A percentile compares a stretch with the other conserved stretches of the same genome.
Conservation (phyloP, 2,888 invertebrate species). For the Argyra leucocephala region DNA sequence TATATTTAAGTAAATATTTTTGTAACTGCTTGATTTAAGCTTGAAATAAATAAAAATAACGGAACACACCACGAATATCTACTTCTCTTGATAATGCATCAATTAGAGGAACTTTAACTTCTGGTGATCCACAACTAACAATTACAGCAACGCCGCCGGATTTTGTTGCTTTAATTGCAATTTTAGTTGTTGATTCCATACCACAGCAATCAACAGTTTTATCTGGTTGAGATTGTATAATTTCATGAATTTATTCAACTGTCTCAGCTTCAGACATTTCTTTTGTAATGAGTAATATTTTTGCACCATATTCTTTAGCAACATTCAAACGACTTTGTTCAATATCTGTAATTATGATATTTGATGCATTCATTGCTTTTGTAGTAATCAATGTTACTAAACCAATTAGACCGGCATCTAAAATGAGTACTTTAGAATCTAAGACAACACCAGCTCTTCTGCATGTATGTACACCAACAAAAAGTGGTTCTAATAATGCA, state of each 20-base stretch:
- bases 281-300: slow-evolving; percentile 51
- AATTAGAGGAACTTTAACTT: slow-evolving; percentile 71
- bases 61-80: slow-evolving; percentile 85
- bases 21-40: no score
- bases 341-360: slow-evolving; percentile 61
- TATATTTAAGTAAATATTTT: no score
- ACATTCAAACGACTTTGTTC: slow-evolving; percentile 54
- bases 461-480: slow-evolving; percentile 91
- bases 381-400: slow-evolving; percentile 70
- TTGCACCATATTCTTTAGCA: slow-evolving; percentile 70
- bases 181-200: slow-evolving; percentile 63
- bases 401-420: slow-evolving; percentile 85
- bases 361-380: slow-evolving; percentile 74
- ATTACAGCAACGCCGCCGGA: slow-evolving; percentile 77
- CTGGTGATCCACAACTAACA: slow-evolving; percentile 76
- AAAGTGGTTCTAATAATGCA: slow-evolving; percentile 83
- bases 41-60: no score
- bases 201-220: slow-evolving; percentile 84
- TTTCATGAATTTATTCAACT: slow-evolving; percentile 49
- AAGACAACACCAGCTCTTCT: slow-evolving; percentile 67
- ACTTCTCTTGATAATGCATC: slow-evolving; percentile 76
- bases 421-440: slow-evolving; percentile 61
- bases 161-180: slow-evolving; percentile 75
- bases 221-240: slow-evolving; percentile 57
- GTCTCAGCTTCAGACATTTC: slow-evolving; percentile 51